These are phyloP conservation scores for Peromyscus attwateri DNA, from an alignment of 2,797 vertebrate species.

Conservation along the genomic window DNA sequence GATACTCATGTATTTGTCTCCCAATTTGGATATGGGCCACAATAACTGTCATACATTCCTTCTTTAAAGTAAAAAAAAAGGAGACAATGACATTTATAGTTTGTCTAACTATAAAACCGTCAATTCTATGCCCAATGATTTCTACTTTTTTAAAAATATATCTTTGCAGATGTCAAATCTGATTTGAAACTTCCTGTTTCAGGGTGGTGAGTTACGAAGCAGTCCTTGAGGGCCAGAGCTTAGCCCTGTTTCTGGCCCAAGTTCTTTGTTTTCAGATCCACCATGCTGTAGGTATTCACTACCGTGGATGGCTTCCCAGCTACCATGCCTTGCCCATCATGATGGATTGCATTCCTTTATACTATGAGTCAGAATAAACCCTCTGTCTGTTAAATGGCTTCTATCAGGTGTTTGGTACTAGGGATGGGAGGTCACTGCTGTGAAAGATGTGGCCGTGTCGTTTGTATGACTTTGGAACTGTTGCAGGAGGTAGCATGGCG, in stretches of 20 bases:
- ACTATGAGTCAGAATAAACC: background rate
- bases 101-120: slow-evolving; percentile 15
- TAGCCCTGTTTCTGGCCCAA: background rate
- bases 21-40: background rate
- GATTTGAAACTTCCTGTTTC: slow-evolving; percentile 65
- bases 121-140: slow-evolving; percentile 47
- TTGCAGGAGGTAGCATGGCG: background rate
- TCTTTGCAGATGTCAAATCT: slow-evolving; percentile 42
- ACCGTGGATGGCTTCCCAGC: background rate
- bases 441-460: background rate
- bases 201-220: slow-evolving; percentile 33
- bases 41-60: background rate
- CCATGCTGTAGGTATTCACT: background rate
- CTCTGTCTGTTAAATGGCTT: background rate
- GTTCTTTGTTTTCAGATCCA: background rate
- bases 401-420: background rate
- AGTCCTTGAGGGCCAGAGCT: background rate
- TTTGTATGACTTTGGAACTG: background rate
- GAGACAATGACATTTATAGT: slow-evolving; percentile 14
- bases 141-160: slow-evolving; percentile 15
- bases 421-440: too few species aligned
- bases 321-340: background rate
- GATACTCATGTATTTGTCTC: background rate
- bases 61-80: slow-evolving; percentile 54
- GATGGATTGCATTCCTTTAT: background rate